These are phyloP conservation scores for Tiliacea aurago DNA, from an alignment of 2,888 invertebrate species.

Conservation along the genomic window DNA sequence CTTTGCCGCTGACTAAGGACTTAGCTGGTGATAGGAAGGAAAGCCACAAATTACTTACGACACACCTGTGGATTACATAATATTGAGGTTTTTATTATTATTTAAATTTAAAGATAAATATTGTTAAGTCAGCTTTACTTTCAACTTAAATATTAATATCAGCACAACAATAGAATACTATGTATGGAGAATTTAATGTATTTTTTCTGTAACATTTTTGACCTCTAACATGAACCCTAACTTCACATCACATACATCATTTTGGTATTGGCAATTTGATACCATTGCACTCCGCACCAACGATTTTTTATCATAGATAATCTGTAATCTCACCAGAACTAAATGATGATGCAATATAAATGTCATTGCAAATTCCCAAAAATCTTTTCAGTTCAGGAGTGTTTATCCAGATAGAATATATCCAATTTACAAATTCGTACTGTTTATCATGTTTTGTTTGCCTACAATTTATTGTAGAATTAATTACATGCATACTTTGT, in stretches of 20 bases:
- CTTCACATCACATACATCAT: background rate
- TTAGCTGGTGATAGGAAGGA: background rate
- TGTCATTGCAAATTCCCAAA: constrained; percentile 2
- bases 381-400: background rate
- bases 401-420: constrained; percentile 7
- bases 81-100: background rate
- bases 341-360: constrained; percentile 49
- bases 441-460: background rate
- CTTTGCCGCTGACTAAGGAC: background rate
- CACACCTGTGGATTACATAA: constrained; percentile 3
- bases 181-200: background rate
- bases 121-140: background rate
- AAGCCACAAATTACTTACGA: background rate
- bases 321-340: constrained; percentile 27
- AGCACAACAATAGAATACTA: background rate
- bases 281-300: constrained; percentile 26
- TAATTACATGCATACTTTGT: background rate
- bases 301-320: constrained; percentile 23
- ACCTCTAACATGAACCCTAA: background rate
- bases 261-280: constrained; percentile 9
- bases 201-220: background rate
- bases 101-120: background rate
- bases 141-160: background rate
- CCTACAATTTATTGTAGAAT: background rate
- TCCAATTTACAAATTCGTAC: background rate